phyloP scores from a whole-genome alignment of 2,888 invertebrate species.

The Leptinotarsa peninsularis region DNA sequence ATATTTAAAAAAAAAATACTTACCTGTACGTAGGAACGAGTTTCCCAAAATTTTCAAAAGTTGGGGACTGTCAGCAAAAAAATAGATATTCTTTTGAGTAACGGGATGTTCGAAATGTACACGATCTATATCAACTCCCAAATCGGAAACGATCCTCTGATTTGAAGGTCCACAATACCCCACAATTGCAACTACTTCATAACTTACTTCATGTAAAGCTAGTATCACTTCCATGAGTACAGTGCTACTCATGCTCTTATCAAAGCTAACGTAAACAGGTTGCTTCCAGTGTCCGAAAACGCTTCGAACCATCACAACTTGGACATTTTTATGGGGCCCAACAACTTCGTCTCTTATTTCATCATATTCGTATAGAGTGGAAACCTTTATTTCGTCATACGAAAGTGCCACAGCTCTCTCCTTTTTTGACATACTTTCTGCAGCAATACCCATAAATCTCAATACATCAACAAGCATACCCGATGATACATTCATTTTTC shows the following conservation, averaged over 20 bases:
- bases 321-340: constrained; percentile 16
- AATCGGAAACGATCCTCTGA: constrained; percentile 8
- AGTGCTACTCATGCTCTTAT: not conserved
- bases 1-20: not conserved
- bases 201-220: constrained; percentile 4
- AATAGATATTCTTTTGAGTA: constrained; percentile 1
- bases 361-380: constrained; percentile 27
- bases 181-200: constrained; percentile 7
- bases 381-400: constrained; percentile 50
- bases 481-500: constrained; percentile 42
- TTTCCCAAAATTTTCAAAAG: constrained; percentile 7
- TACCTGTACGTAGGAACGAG: constrained; percentile 14
- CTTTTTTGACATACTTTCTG: constrained; percentile 29
- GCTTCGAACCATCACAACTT: constrained; percentile 25
- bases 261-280: constrained; percentile 25
- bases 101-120: constrained; percentile 5
- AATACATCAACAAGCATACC: constrained; percentile 45
- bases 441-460: constrained; percentile 39
- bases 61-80: constrained; percentile 17
- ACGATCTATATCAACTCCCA: constrained; percentile 5
- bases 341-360: constrained; percentile 15
- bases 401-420: constrained; percentile 42
- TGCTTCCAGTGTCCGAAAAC: constrained; percentile 20
- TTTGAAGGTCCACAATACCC: constrained; percentile 19
- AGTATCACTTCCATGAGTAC: constrained; percentile 5